Evolutionary conservation across 2,113 vertebrate species (phyloP).

Genomic region (Stegastes partitus): DNA sequence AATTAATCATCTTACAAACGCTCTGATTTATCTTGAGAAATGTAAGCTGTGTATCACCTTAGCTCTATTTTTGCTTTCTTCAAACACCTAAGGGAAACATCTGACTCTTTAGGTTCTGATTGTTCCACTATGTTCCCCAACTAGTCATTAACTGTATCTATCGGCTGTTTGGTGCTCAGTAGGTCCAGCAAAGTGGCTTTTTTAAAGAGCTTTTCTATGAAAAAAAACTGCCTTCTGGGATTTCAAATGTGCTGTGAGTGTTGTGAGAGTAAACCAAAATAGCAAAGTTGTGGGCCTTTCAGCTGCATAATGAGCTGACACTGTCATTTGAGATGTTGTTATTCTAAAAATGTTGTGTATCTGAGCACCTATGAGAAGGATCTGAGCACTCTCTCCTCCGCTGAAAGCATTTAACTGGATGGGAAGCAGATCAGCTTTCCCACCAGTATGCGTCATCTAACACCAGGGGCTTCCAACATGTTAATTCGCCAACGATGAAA

Average conservation of each 20-base stretch:
- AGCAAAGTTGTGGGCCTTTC: neutral
- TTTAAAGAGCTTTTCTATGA: neutral
- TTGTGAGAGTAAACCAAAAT: neutral
- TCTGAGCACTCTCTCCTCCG: slow-evolving; percentile 8
- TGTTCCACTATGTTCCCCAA: too few species aligned
- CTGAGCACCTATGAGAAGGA: neutral
- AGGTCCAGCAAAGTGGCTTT: neutral
- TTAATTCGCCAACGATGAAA: slow-evolving; percentile 38
- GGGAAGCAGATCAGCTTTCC: slow-evolving; percentile 38
- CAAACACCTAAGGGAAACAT: too few species aligned
- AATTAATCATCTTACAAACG: too few species aligned
- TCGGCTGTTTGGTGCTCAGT: neutral
- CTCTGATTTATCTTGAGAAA: too few species aligned
- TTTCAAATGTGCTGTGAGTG: neutral
- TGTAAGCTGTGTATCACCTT: too few species aligned
- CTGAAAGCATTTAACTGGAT: slow-evolving; percentile 18
- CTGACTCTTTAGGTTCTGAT: too few species aligned
- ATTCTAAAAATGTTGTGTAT: neutral
- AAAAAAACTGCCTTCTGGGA: too few species aligned
- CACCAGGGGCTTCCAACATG: slow-evolving; percentile 45
- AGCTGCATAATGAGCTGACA: neutral
- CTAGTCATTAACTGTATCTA: too few species aligned
- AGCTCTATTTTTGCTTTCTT: too few species aligned
- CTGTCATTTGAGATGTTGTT: neutral
- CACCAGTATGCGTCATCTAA: slow-evolving; percentile 47